These are phyloP conservation scores for Electrophaes corylata DNA, from an alignment of 2,888 invertebrate genomes.

Conservation along the genomic window DNA sequence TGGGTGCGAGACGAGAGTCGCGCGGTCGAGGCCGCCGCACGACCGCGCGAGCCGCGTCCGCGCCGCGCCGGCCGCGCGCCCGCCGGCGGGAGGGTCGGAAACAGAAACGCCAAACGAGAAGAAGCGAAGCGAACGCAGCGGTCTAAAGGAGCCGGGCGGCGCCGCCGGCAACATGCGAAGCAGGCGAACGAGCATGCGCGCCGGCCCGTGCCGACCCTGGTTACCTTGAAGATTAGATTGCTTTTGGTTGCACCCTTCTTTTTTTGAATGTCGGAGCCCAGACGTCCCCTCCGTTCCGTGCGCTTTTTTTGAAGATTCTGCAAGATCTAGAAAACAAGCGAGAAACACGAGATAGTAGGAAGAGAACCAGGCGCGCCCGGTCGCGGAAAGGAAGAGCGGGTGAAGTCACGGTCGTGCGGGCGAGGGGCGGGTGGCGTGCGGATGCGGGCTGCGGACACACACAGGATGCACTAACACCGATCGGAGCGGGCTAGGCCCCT, in stretches of 20 bases:
- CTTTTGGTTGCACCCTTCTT: constrained; percentile 98
- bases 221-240: constrained; percentile 99
- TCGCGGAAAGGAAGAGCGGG: constrained; percentile 68
- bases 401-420: constrained; percentile 66
- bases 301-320: constrained; percentile 99
- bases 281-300: constrained; percentile 98
- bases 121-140: constrained; percentile 81
- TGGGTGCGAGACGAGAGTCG: constrained; percentile 61
- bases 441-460: constrained; percentile 64
- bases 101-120: constrained; percentile 77
- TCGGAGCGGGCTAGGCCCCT: constrained; percentile 78
- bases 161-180: constrained; percentile 80
- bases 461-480: constrained; percentile 80
- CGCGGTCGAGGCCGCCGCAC: constrained; percentile 66
- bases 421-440: constrained; percentile 62
- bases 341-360: constrained; percentile 94
- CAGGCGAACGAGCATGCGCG: constrained; percentile 84
- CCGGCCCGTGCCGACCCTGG: constrained; percentile 86
- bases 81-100: constrained; percentile 72
- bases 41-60: constrained; percentile 62
- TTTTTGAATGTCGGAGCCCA: constrained; percentile 96
- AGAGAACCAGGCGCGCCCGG: constrained; percentile 83
- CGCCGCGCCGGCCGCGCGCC: constrained; percentile 69
- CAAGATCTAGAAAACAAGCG: constrained; percentile 98
- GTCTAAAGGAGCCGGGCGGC: constrained; percentile 78